These are phyloP conservation scores for Cheilosia impressa DNA, from an alignment of 2,888 invertebrate genomes.

Conservation along the genomic window DNA sequence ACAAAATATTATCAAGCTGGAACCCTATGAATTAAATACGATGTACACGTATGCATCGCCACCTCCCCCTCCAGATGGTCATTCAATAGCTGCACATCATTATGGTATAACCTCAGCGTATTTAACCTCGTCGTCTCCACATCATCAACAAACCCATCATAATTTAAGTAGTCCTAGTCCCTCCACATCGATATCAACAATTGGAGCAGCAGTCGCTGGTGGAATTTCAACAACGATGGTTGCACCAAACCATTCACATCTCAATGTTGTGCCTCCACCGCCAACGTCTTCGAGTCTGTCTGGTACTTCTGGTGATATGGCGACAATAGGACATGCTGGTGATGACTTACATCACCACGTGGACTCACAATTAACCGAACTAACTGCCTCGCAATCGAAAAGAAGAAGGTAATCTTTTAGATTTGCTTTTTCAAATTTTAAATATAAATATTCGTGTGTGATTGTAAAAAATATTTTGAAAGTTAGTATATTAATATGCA, in stretches of 20 bases:
- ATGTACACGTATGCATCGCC: constrained; percentile 77
- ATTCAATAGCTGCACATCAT: constrained; percentile 74
- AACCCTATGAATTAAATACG: constrained; percentile 77
- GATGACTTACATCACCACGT: constrained; percentile 69
- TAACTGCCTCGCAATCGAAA: constrained; percentile 74
- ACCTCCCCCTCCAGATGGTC: constrained; percentile 74
- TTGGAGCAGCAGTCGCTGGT: constrained; percentile 76
- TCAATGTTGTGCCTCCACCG: constrained; percentile 55
- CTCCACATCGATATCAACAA: constrained; percentile 72
- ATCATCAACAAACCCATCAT: constrained; percentile 65
- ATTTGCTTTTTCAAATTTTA: neutral
- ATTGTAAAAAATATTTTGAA: neutral
- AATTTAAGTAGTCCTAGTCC: constrained; percentile 69
- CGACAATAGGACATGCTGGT: constrained; percentile 53
- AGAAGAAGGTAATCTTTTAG: constrained; percentile 75
- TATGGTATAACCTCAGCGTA: constrained; percentile 75
- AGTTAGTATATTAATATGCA: too few species aligned
- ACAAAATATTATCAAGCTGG: constrained; percentile 74
- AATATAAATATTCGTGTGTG: neutral
- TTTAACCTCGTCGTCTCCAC: constrained; percentile 63
- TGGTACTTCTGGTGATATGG: constrained; percentile 58
- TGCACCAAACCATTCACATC: constrained; percentile 73
- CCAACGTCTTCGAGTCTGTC: constrained; percentile 53
- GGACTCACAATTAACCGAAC: constrained; percentile 76
- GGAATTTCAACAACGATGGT: constrained; percentile 73